Percentiles rank a stretch among this genome's conserved stretches.
Conservation (phyloP, 2,888 invertebrate genomes). For the Melikaiella ostensackeni region DNA sequence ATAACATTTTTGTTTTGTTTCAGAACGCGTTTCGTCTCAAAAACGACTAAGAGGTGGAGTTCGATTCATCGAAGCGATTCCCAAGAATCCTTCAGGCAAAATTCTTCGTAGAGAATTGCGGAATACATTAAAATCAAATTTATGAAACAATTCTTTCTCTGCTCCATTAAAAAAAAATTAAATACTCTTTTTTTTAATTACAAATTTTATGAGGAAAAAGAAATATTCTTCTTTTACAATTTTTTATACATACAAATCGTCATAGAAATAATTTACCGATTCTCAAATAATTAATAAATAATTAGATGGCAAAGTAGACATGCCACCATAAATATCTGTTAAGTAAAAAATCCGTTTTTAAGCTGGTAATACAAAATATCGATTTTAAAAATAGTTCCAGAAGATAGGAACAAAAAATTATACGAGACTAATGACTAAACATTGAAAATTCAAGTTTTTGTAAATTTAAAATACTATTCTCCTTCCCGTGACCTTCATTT, state of each 20-base stretch:
- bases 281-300: background rate
- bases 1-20: slow-evolving; percentile 48
- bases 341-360: too few relatives aligned
- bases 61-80: slow-evolving; percentile 85
- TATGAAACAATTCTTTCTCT: background rate
- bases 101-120: slow-evolving; percentile 84
- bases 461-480: background rate
- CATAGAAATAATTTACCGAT: background rate
- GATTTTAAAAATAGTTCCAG: too few relatives aligned
- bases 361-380: too few relatives aligned
- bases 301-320: background rate
- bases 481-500: too few relatives aligned
- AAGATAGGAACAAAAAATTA: too few relatives aligned
- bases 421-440: too few relatives aligned
- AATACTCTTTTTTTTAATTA: background rate
- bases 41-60: slow-evolving; percentile 88
- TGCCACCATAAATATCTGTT: too few relatives aligned
- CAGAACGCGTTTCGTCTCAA: slow-evolving; percentile 83
- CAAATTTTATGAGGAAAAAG: too few relatives aligned
- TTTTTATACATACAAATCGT: too few relatives aligned
- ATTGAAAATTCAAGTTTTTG: background rate
- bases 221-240: too few relatives aligned
- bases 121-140: slow-evolving; percentile 73
- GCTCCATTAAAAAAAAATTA: background rate
- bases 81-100: slow-evolving; percentile 88